Conservation (phyloP, 2,888 invertebrate species). For the Melanargia galathea region DNA sequence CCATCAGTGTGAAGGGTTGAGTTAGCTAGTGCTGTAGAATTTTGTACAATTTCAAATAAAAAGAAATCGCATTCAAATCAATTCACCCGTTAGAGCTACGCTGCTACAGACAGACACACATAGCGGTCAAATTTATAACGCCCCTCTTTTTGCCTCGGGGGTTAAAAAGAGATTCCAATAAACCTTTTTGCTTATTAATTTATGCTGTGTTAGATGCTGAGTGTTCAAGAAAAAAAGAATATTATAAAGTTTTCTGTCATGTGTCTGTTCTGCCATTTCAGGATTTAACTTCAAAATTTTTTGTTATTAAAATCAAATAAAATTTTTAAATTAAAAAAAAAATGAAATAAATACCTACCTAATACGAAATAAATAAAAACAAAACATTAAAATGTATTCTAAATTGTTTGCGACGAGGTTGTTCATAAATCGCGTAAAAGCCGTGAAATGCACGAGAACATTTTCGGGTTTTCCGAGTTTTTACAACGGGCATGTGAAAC, state of each 20-base stretch:
- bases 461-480: neutral
- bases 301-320: slow-evolving; percentile 17
- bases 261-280: neutral
- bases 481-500: neutral
- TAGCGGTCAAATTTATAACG: too few relatives aligned
- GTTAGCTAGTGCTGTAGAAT: too few relatives aligned
- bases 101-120: too few relatives aligned
- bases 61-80: too few relatives aligned
- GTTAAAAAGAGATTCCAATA: neutral
- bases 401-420: slow-evolving; percentile 24
- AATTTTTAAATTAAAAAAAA: slow-evolving; percentile 25
- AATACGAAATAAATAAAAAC: slow-evolving; percentile 22
- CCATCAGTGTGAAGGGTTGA: too few relatives aligned
- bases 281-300: slow-evolving; percentile 4
- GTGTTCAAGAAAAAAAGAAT: neutral
- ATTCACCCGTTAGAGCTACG: too few relatives aligned
- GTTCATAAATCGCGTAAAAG: slow-evolving; percentile 1
- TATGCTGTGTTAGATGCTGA: neutral
- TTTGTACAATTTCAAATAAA: too few relatives aligned
- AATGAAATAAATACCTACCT: slow-evolving; percentile 6
- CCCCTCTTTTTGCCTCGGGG: too few relatives aligned
- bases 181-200: neutral
- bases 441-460: neutral
- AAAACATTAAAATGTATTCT: slow-evolving; percentile 20
- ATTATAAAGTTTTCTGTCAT: neutral